Percentiles rank a stretch among this genome's conserved stretches.
phyloP scores from a whole-genome alignment of 2,888 invertebrate species.

The Arrhopalites spinosus region DNA sequence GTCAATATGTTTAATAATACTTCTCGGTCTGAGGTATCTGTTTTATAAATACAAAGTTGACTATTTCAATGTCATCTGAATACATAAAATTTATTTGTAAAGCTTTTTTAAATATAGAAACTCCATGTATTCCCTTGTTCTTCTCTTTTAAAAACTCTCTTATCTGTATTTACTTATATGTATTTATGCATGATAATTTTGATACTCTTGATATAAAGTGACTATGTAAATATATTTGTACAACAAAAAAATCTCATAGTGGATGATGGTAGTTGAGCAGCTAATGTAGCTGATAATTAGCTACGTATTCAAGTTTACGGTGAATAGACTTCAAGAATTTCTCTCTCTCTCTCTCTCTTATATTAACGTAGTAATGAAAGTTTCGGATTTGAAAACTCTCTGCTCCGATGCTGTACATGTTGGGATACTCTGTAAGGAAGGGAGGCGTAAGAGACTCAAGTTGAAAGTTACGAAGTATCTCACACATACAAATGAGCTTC shows the following conservation, averaged over 20 bases:
- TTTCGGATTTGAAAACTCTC: conserved; percentile 17
- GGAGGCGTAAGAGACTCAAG: neutral
- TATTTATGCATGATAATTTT: too few species aligned
- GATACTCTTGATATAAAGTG: neutral
- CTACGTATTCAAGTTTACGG: neutral
- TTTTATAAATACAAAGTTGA: too few species aligned
- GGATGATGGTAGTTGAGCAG: neutral
- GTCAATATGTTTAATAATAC: too few species aligned
- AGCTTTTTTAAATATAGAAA: too few species aligned
- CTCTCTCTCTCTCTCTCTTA: neutral
- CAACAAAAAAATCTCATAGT: neutral
- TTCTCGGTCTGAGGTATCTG: too few species aligned
- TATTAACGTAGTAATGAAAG: neutral
- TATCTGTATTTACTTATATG: too few species aligned
- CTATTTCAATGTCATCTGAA: too few species aligned
- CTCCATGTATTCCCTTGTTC: too few species aligned
- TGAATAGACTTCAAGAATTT: neutral
- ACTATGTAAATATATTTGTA: too few species aligned
- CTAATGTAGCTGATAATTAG: neutral
- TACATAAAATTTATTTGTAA: too few species aligned
- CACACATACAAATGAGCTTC: conserved; percentile 4
- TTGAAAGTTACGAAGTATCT: neutral
- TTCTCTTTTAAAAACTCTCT: too few species aligned
- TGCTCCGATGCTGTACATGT: too few species aligned
- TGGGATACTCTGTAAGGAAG: neutral